These are phyloP conservation scores for Eubasilissa regina DNA, from an alignment of 1,140 invertebrate genomes.

Conservation along the genomic window DNA sequence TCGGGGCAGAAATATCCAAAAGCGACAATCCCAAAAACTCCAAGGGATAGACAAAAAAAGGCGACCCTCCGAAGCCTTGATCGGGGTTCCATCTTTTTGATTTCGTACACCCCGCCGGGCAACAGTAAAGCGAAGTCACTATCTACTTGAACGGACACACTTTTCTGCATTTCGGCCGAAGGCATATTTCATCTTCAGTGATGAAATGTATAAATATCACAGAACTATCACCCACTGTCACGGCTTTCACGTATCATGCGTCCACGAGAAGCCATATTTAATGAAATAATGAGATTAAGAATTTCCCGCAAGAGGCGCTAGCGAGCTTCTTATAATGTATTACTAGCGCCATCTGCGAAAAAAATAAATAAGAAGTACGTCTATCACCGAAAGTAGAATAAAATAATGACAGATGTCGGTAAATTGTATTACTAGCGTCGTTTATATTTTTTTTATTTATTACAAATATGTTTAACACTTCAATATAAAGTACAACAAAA, in stretches of 20 bases:
- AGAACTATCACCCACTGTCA: slow-evolving; percentile 38
- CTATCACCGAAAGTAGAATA: neutral
- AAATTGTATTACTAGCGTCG: too few species aligned
- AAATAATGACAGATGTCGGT: neutral
- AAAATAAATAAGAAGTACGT: neutral
- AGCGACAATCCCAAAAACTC: slow-evolving; percentile 86
- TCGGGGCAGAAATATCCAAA: slow-evolving; percentile 92
- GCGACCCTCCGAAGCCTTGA: slow-evolving; percentile 82
- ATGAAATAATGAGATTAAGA: slow-evolving; percentile 36
- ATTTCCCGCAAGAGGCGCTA: slow-evolving; percentile 11
- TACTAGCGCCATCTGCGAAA: neutral
- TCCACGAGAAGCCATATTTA: slow-evolving; percentile 42
- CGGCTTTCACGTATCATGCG: slow-evolving; percentile 25
- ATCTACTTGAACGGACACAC: slow-evolving; percentile 84
- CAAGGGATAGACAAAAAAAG: slow-evolving; percentile 83
- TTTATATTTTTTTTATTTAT: too few species aligned
- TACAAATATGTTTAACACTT: neutral
- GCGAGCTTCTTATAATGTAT: neutral
- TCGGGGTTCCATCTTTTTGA: slow-evolving; percentile 84
- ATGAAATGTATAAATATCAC: slow-evolving; percentile 45
- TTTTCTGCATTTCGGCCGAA: slow-evolving; percentile 78
- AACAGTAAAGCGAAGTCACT: slow-evolving; percentile 82
- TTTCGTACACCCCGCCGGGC: slow-evolving; percentile 81
- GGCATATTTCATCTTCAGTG: slow-evolving; percentile 64
- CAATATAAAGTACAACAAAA: neutral